These are phyloP conservation scores for Lissocephala sabroskyi DNA, from an alignment of 2,888 invertebrate genomes.

Conservation along the genomic window DNA sequence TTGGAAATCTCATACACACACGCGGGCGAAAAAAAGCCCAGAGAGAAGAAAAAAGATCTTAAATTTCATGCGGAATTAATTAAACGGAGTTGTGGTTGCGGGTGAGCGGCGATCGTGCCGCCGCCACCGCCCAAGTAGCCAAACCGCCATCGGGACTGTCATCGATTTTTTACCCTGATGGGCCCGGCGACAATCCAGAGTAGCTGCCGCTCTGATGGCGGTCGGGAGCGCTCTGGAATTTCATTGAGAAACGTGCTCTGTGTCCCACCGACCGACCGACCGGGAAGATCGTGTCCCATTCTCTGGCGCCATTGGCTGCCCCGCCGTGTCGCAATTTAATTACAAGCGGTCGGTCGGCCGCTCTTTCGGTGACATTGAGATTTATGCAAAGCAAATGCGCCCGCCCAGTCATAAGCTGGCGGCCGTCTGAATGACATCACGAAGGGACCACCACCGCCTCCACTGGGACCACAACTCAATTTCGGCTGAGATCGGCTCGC, in stretches of 20 bases:
- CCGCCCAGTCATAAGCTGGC: neutral
- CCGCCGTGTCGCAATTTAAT: conserved; percentile 60
- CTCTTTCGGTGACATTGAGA: conserved; percentile 40
- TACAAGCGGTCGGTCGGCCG: conserved; percentile 41
- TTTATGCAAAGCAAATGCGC: conserved; percentile 52
- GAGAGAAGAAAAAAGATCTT: conserved; percentile 21
- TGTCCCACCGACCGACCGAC: conserved; percentile 28
- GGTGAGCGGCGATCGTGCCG: conserved; percentile 25
- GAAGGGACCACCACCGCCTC: conserved; percentile 22
- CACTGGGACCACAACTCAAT: conserved; percentile 54
- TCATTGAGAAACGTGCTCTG: conserved; percentile 65
- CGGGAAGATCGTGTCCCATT: conserved; percentile 22
- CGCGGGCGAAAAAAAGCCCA: conserved; percentile 4
- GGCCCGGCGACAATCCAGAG: conserved; percentile 22
- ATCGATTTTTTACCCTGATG: conserved; percentile 16
- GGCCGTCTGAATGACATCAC: conserved; percentile 36
- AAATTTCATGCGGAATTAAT: conserved; percentile 67
- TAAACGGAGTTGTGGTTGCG: conserved; percentile 52
- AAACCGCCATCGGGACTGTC: conserved; percentile 8
- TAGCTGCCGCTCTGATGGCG: too few species aligned
- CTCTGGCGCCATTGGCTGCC: conserved; percentile 55
- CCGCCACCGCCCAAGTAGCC: conserved; percentile 36
- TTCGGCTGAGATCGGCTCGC: conserved; percentile 17
- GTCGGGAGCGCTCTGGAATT: conserved; percentile 50
- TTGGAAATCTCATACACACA: conserved; percentile 13